These are phyloP conservation scores for Aphyosemion australe DNA, from an alignment of 2,113 vertebrate species.

Conservation along the genomic window DNA sequence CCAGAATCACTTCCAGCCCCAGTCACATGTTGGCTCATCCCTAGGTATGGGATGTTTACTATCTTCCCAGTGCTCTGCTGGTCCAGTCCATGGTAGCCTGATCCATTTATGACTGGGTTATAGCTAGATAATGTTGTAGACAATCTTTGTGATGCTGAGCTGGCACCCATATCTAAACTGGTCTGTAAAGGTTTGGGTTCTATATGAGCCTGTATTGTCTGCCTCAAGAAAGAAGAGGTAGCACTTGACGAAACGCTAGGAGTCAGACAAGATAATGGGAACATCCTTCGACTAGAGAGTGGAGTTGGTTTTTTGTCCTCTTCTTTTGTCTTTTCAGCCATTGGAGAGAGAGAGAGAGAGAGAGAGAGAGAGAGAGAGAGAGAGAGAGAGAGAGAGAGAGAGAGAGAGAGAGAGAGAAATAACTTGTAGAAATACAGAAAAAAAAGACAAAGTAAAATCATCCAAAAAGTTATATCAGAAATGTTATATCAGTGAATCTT, in stretches of 20 bases:
- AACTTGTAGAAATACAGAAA: constrained; percentile 23
- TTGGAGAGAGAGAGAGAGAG: constrained; percentile 38
- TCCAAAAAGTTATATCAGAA: neutral
- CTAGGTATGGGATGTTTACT: constrained; percentile 49
- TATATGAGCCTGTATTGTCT: constrained; percentile 77
- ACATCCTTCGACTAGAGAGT: constrained; percentile 88
- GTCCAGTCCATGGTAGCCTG: constrained; percentile 71
- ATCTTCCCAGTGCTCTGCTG: constrained; percentile 57
- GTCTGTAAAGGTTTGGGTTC: constrained; percentile 76
- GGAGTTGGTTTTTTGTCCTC: constrained; percentile 88
- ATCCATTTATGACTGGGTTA: constrained; percentile 78
- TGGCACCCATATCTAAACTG: constrained; percentile 71
- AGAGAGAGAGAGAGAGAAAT: constrained; percentile 39
- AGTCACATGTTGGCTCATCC: constrained; percentile 60
- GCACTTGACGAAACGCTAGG: constrained; percentile 80
- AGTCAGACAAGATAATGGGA: constrained; percentile 84
- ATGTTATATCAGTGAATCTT: too few relatives aligned
- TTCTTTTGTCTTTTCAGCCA: constrained; percentile 91
- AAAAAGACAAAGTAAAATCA: neutral
- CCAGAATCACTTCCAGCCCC: constrained; percentile 66
- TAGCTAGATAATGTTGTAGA: constrained; percentile 72
- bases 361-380: too few relatives aligned
- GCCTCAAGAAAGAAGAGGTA: constrained; percentile 80
- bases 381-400: too few relatives aligned
- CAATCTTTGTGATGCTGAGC: constrained; percentile 71